These are phyloP conservation scores for Streblospio benedicti DNA, from an alignment of 1,140 invertebrate genomes.

Conservation along the genomic window DNA sequence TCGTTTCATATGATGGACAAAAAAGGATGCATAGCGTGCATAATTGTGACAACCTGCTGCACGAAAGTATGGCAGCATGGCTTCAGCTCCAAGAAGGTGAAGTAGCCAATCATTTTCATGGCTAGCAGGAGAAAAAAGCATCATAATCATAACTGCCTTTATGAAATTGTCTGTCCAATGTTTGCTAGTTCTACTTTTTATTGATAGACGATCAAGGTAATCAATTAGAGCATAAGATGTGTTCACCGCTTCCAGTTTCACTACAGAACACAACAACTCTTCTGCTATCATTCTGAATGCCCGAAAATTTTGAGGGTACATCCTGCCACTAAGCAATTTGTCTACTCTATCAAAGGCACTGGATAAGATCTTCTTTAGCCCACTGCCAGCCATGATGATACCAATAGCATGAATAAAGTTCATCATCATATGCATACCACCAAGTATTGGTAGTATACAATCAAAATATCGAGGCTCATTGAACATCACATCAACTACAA, in stretches of 20 bases:
- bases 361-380: background rate
- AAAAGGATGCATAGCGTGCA: background rate
- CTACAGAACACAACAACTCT: too few species aligned
- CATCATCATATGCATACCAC: background rate
- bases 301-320: too few species aligned
- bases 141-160: background rate
- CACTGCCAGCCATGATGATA: background rate
- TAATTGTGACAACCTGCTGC: background rate
- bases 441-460: background rate
- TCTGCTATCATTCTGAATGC: too few species aligned
- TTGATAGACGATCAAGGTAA: too few species aligned
- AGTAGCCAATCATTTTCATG: background rate
- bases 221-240: too few species aligned
- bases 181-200: too few species aligned
- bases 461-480: background rate
- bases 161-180: slow-evolving; percentile 5
- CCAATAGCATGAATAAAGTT: too few species aligned
- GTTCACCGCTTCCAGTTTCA: too few species aligned
- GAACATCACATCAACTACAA: background rate
- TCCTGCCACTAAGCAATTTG: background rate
- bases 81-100: background rate
- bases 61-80: slow-evolving; percentile 5
- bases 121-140: background rate
- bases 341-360: background rate
- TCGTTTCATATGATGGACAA: slow-evolving; percentile 1